These are phyloP conservation scores for Erebia ligea DNA, from an alignment of 2,888 invertebrate species.

Conservation along the genomic window DNA sequence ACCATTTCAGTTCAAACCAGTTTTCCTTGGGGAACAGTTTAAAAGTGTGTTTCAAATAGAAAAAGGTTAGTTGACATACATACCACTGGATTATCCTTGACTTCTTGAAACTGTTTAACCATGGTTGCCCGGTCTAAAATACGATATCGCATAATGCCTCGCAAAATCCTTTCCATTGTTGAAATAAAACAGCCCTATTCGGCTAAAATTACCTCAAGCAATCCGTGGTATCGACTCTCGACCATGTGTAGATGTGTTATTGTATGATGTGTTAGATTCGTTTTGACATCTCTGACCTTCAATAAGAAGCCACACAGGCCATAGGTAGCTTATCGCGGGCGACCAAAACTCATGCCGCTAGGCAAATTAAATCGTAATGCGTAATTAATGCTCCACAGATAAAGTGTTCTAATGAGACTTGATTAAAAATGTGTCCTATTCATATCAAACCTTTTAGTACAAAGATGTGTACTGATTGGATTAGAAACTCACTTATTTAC, in stretches of 20 bases:
- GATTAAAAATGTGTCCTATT: conserved; percentile 4
- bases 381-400: conserved; percentile 26
- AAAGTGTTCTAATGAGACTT: conserved; percentile 16
- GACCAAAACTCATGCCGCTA: conserved; percentile 20
- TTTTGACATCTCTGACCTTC: conserved; percentile 78
- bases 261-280: conserved; percentile 40
- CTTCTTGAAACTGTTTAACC: conserved; percentile 96
- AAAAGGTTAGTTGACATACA: conserved; percentile 57
- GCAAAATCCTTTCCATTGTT: conserved; percentile 92
- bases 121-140: conserved; percentile 91
- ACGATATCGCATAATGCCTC: conserved; percentile 95
- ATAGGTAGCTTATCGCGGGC: conserved; percentile 63
- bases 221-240: conserved; percentile 13
- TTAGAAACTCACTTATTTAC: neutral
- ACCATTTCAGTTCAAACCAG: neutral
- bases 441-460: neutral
- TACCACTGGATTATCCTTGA: conserved; percentile 94
- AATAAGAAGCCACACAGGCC: conserved; percentile 47
- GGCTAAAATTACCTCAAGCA: conserved; percentile 31
- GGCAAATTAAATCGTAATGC: conserved; percentile 30
- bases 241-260: conserved; percentile 42
- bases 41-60: conserved; percentile 10
- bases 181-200: conserved; percentile 30
- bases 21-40: neutral
- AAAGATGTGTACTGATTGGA: neutral